Conservation (phyloP, 2,797 vertebrate genomes). For the Epinephelus coioides region DNA sequence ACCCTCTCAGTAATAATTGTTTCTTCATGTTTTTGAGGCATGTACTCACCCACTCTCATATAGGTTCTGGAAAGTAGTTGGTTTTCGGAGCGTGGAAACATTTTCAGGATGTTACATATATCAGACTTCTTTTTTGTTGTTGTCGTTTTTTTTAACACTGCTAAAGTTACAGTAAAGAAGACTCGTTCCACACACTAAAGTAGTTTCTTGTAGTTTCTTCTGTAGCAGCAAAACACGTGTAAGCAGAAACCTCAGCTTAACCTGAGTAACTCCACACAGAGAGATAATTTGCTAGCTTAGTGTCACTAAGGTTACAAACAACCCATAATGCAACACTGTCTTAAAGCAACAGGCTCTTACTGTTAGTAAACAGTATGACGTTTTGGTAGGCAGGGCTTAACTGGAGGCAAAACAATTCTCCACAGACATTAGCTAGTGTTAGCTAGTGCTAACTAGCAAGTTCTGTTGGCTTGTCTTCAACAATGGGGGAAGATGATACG, state of each 20-base stretch:
- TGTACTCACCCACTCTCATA: not conserved
- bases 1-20: too few relatives aligned
- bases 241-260: not conserved
- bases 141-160: too few relatives aligned
- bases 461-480: not conserved
- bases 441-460: too few relatives aligned
- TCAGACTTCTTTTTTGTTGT: too few relatives aligned
- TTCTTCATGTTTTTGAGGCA: not conserved
- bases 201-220: not conserved
- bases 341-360: too few relatives aligned
- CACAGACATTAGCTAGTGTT: too few relatives aligned
- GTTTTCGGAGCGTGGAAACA: not conserved
- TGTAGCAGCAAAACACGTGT: not conserved
- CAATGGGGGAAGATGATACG: too few relatives aligned
- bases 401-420: too few relatives aligned
- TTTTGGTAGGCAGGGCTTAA: too few relatives aligned
- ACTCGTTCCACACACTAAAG: not conserved
- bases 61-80: not conserved
- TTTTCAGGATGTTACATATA: not conserved
- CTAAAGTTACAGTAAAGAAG: too few relatives aligned
- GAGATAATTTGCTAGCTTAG: not conserved
- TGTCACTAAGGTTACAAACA: not conserved
- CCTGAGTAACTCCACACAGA: not conserved
- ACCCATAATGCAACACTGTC: conserved; percentile 4
- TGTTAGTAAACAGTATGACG: too few relatives aligned